Base-by-base conservation (phyloP, 92 coral and sea anemone species). In the Anthopleura xanthogrammica region DNA sequence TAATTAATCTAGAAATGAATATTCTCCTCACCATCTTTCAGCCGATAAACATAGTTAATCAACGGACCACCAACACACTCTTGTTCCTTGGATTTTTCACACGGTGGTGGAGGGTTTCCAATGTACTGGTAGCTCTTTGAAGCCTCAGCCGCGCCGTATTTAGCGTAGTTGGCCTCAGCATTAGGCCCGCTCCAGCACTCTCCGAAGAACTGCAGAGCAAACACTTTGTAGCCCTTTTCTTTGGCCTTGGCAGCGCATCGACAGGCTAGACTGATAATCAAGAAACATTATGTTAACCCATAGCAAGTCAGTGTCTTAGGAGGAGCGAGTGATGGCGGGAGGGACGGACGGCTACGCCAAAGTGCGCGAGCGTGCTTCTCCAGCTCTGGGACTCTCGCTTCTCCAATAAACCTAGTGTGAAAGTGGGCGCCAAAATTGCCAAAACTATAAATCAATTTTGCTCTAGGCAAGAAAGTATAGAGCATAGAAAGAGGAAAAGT, bases 181-280 rank as follows among this genome's bases (percentile, higher is more conserved):
- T 22, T 55, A 5, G 82, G 82, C 5, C 86, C 86, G 52, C 66
- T 54, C 86, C 86, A 82, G 54, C 86, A 82, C 43, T 82, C 86
- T 6, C 79, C 86, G 52, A 71, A 82, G 70, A 82, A 82, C 24
- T 82, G 86, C 16, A 82, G 70, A 0, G 72, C 86, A 74, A 82
- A 82, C 39, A 68, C 54, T 77, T 72, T 72, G 71, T 54, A 74
- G 17, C 86, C 86, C 17, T 46, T 57, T 56, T 82, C 79, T 46
- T n/a, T 82, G 23, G 86, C 68, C 24, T 54, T 75, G 10, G 52
- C 86, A 72, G 86, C 79, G 75, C 86, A 82, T 46, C 86, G 86
- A 82, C 86, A 82, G 11, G 86, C 86, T 19, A 82, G 55, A 41
- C 86, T 82, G 65, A 7, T 24, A 2, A 55, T 10, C 20, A 8